Conservation (phyloP, 23 tunicate species). For the Diplosoma virens region DNA sequence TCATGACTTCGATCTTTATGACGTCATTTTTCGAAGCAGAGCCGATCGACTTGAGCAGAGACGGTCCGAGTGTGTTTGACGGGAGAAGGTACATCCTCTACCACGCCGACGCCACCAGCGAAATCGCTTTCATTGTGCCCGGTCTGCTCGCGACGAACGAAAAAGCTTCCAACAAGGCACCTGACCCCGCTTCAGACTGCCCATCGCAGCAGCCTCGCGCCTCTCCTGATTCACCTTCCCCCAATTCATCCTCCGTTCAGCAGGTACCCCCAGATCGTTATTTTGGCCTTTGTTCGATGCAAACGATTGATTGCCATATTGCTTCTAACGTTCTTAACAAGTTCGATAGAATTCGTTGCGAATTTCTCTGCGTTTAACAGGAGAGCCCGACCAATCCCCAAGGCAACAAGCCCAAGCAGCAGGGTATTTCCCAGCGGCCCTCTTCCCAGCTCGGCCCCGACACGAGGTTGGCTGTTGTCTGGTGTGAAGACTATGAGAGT, state of each 20-base stretch:
- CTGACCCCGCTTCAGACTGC: background rate
- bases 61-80: constrained; percentile 59
- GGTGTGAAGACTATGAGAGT: constrained; percentile 85
- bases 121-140: constrained; percentile 87
- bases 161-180: no score
- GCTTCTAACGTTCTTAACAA: no score
- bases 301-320: no score
- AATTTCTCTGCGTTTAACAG: constrained; percentile 30
- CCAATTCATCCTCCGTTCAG: no score
- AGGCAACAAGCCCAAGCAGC: constrained; percentile 24
- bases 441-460: constrained; percentile 37
- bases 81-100: constrained; percentile 69
- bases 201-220: background rate
- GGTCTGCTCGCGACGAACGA: constrained; percentile 3
- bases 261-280: no score
- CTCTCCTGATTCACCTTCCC: no score
- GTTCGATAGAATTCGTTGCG: background rate
- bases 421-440: constrained; percentile 19
- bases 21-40: no score
- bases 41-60: constrained; percentile 46
- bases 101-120: constrained; percentile 78
- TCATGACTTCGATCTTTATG: no score
- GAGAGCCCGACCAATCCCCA: constrained; percentile 83
- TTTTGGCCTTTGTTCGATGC: no score
- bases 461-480: constrained; percentile 72